Base-by-base conservation (phyloP, 2,888 invertebrate species). In the Eremobia ochroleuca region DNA sequence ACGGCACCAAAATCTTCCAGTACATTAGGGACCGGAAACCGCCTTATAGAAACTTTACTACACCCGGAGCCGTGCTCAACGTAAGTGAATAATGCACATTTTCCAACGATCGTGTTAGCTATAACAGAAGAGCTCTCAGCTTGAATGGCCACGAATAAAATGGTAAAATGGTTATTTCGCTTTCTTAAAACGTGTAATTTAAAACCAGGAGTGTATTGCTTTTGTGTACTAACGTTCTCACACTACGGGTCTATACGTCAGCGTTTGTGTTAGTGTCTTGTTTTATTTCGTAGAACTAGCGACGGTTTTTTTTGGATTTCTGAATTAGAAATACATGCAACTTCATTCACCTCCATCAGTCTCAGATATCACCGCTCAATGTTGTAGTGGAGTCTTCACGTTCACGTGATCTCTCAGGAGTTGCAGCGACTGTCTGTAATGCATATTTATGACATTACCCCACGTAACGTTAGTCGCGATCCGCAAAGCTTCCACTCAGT, bases 1-100 rank as follows among this genome's bases (percentile, higher is more conserved):
- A 97, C 88, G 97, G 97, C 88, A 97, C 97, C 92, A 98, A 98
- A 96, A 98, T 98, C 96, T 98, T 98, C 94, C 98, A 98, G 95
- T 98, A 98, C 94, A 98, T 98, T 92, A 98, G 97, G 91, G 98
- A 98, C 87, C 97, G 98, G 82, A 98, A 97, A 92, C 98, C 98
- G 87, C 98, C 98, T 75, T 98, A 98, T 92, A 97, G 97, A 91
- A 97, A 97, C 93, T 97, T 97, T 91, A 97, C 97, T 59, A 97
- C 97, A 76, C 97, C 97, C n/a, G 98, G 98, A 80, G 98, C 98
- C 73, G 97, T 97, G 89, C 97, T 98, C 81, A 98, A 98, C 94
- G 98, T 98, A 96, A 98, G 98, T 97, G 71, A 77, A 77, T 83
- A 79, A 81, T 85, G 73, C 76, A 78, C 67, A 84, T 78, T 83